Evolutionary conservation across 2,113 vertebrate genomes (phyloP).

Genomic region (Eudorcas thomsonii): DNA sequence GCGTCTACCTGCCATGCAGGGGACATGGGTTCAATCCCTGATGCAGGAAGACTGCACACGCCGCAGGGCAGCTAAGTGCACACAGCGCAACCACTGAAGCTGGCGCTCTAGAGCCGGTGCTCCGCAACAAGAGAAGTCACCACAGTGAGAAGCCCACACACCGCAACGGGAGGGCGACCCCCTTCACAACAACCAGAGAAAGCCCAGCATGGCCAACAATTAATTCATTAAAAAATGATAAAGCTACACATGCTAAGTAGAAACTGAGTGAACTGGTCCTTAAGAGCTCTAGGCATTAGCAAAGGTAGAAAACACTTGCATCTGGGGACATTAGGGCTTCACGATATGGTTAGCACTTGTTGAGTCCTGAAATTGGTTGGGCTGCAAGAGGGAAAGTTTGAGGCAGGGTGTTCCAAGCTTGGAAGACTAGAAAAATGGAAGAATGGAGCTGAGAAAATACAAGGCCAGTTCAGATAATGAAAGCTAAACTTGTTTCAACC

Average conservation of each 20-base stretch:
- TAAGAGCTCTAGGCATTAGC: neutral
- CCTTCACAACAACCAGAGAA: neutral
- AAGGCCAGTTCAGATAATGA: neutral
- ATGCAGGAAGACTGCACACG: neutral
- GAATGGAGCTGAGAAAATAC: neutral
- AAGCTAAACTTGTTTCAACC: neutral
- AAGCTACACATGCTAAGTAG: neutral
- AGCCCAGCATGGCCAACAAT: neutral
- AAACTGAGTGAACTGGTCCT: neutral
- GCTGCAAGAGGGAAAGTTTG: neutral
- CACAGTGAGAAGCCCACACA: neutral
- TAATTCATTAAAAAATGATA: neutral
- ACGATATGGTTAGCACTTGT: neutral
- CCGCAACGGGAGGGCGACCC: accelerated
- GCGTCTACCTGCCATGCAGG: neutral
- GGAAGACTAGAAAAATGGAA: neutral
- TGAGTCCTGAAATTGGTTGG: neutral
- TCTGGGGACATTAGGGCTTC: neutral
- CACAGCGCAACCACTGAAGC: neutral
- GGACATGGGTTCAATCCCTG: neutral
- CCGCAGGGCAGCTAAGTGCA: neutral
- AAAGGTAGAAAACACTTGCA: neutral
- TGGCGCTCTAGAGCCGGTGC: neutral
- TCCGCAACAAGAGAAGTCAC: accelerated
- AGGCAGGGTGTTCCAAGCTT: neutral